These are phyloP conservation scores for Eidolon dupreanum DNA, from an alignment of 2,797 vertebrate species.

Conservation along the genomic window DNA sequence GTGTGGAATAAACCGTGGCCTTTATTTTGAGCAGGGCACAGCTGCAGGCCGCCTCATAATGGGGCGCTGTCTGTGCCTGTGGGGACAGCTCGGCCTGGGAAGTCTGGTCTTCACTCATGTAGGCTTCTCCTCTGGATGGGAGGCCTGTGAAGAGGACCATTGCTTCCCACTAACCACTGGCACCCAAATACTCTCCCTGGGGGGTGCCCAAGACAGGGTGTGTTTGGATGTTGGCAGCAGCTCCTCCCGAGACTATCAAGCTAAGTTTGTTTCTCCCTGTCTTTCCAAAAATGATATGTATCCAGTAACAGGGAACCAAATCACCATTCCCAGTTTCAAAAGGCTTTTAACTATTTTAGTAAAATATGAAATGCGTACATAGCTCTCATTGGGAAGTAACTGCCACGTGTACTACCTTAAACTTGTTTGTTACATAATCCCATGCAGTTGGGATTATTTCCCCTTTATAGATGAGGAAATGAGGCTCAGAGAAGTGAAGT, in stretches of 20 bases:
- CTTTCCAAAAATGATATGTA: conserved; percentile 46
- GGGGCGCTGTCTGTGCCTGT: conserved; percentile 84
- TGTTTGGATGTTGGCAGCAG: not conserved
- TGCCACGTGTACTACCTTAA: not conserved
- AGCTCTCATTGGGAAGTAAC: not conserved
- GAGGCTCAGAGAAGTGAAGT: conserved; percentile 20
- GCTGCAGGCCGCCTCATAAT: conserved; percentile 86
- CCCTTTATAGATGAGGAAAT: conserved; percentile 31
- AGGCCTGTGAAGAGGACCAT: not conserved
- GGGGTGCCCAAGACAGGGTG: not conserved
- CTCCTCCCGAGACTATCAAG: not conserved
- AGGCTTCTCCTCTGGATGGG: not conserved
- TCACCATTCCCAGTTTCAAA: not conserved
- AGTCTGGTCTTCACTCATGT: not conserved
- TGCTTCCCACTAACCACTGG: too few species aligned
- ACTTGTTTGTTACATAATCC: not conserved
- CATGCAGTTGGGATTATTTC: not conserved
- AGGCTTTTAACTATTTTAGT: not conserved
- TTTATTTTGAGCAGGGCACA: conserved; percentile 85
- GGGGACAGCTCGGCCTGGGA: conserved; percentile 50
- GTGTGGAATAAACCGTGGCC: conserved; percentile 83
- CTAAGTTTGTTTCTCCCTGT: not conserved
- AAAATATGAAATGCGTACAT: not conserved
- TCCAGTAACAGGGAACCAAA: not conserved
- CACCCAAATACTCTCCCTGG: too few species aligned